Evolutionary conservation across 2,888 invertebrate genomes (phyloP).

Genomic region (Zele albiditarsus): DNA sequence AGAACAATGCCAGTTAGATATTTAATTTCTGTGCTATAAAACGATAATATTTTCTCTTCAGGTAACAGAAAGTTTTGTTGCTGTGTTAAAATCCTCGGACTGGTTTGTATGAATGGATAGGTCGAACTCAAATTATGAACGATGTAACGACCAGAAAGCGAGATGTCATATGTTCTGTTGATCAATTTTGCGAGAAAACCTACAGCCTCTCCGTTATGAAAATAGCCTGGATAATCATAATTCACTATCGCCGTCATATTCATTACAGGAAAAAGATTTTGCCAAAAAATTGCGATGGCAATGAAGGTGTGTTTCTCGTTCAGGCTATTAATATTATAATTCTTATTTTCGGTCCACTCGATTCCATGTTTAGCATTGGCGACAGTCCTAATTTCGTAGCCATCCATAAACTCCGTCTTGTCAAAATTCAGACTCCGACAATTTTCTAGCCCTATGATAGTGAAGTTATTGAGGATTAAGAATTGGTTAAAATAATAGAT

Average conservation of each 20-base stretch:
- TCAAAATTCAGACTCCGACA: neutral
- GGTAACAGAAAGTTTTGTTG: too few species aligned
- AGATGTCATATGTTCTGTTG: neutral
- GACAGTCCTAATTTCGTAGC: too few species aligned
- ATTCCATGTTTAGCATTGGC: too few species aligned
- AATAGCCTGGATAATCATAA: neutral
- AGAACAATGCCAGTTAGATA: neutral
- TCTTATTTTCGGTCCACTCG: too few species aligned
- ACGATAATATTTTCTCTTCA: neutral
- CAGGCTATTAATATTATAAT: neutral
- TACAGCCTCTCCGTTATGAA: neutral
- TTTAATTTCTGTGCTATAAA: neutral
- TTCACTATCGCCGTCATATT: neutral
- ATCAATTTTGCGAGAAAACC: neutral
- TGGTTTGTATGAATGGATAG: neutral
- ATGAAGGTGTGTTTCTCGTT: neutral
- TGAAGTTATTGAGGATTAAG: too few species aligned
- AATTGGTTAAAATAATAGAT: neutral
- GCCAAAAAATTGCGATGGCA: neutral
- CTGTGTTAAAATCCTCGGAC: neutral
- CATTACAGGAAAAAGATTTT: neutral
- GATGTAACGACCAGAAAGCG: neutral
- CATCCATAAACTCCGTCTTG: too few species aligned
- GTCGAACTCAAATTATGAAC: neutral
- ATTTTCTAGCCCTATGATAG: neutral